Evolutionary conservation across 2,113 vertebrate genomes (phyloP).

Genomic region (Onychostruthus taczanowskii): DNA sequence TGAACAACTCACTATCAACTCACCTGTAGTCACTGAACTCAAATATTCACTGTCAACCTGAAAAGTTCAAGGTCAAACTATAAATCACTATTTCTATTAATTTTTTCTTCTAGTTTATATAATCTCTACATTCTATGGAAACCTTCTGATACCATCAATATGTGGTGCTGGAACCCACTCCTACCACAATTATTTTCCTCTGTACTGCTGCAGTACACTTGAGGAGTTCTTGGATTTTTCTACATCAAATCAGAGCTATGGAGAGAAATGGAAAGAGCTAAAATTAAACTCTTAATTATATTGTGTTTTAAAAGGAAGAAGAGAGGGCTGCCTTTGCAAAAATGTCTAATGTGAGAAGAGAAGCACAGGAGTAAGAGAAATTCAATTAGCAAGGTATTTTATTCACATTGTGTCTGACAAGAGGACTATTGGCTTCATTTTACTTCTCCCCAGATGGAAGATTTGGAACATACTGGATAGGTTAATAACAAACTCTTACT

Average conservation of each 20-base stretch:
- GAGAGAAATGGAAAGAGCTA: neutral
- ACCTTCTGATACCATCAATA: neutral
- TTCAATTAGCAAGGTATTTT: neutral
- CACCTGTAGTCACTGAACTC: neutral
- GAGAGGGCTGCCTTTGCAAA: neutral
- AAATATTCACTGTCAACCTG: neutral
- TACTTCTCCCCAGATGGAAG: neutral
- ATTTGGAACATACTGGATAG: neutral
- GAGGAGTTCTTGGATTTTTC: neutral
- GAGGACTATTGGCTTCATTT: neutral
- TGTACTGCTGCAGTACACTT: neutral
- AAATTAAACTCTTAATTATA: neutral
- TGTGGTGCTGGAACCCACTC: neutral
- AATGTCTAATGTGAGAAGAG: neutral
- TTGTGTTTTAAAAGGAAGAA: neutral
- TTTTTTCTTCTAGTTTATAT: neutral
- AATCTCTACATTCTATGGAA: neutral
- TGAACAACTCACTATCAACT: neutral
- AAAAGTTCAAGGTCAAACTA: neutral
- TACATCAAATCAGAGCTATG: neutral
- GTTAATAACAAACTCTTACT: neutral
- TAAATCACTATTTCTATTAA: neutral
- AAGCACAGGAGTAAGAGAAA: neutral
- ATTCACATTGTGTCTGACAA: neutral
- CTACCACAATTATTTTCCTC: neutral